Evolutionary conservation across 2,888 invertebrate genomes (phyloP), one percentile per base, ranked within the genome.

Genomic region (Luffia ferchaultella): DNA sequence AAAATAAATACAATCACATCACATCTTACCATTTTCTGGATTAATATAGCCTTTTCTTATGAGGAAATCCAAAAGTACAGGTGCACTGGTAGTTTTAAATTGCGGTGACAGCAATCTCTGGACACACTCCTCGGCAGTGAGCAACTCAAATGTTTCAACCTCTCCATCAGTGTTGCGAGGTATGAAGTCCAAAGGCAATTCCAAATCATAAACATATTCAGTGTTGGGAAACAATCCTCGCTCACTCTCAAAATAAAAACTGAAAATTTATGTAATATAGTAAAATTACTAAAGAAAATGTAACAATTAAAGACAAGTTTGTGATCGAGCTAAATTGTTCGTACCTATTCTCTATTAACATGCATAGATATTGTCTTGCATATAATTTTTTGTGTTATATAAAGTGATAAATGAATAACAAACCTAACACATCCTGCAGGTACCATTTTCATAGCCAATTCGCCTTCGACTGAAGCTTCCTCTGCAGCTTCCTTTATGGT

Each of bases 81-180:
- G 93, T 55, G 93, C 93, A 70, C 96, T 96, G 48, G 97, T 97
- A 43, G 96, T 95, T 75, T 97, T 98, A 72, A 96, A 97, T 59
- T 95, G 91, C 0, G 92, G 87, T 9, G 91, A 89, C 44, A 93
- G 88, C 51, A 96, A 89, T 66, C 92, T 87, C 61, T 94, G 92
- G 60, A 95, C 76, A 64, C 92, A 93, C 72, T 96, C 93, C 60
- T 89, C 88, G 17, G 95, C 92, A 45, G 95, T 90, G 53, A 95
- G 82, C 57, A 96, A 80, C 71, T 96, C 93, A 76, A 97, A 97
- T 53, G 89, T 90, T 70, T 95, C 95, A 20, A 97, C 96, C 82
- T 97, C 97, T 15, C 97, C 97, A 73, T 97, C 97, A 30, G 93
- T 91, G 76, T 96, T 97, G 63, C 89, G 90, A n/a, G 97, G 97